These are phyloP conservation scores for Polymixis lichenea DNA, from an alignment of 2,888 invertebrate genomes.

Conservation along the genomic window DNA sequence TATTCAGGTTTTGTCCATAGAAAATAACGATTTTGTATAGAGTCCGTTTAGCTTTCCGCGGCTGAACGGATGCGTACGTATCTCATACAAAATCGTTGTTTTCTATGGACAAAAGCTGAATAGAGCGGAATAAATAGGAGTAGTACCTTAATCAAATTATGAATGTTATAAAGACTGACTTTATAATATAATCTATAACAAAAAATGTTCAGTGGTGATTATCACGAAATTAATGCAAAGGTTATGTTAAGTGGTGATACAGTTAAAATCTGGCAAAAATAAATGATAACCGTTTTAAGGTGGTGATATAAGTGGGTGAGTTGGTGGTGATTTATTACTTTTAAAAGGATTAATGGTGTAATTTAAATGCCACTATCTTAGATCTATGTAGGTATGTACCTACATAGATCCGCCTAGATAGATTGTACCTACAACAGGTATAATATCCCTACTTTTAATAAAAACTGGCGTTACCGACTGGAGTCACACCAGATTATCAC, in stretches of 20 bases:
- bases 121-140: too few relatives aligned
- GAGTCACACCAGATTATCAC: too few relatives aligned
- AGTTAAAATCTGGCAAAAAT: background rate
- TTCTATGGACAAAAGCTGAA: too few relatives aligned
- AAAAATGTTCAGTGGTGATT: background rate
- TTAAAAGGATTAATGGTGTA: background rate
- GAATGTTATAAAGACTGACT: background rate
- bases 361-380: background rate
- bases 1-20: too few relatives aligned
- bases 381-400: background rate
- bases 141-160: background rate
- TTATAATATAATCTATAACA: background rate
- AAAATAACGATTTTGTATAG: too few relatives aligned
- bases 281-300: background rate
- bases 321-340: background rate
- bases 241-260: background rate
- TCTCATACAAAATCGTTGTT: too few relatives aligned
- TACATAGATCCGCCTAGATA: too few relatives aligned
- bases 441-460: background rate
- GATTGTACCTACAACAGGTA: background rate
- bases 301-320: slow-evolving; percentile 1
- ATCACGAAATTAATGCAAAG: background rate
- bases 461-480: too few relatives aligned
- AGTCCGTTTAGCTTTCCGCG: too few relatives aligned
- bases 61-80: too few relatives aligned